Base-by-base conservation (phyloP, 2,888 invertebrate species). In the Lampropteryx suffumata region DNA sequence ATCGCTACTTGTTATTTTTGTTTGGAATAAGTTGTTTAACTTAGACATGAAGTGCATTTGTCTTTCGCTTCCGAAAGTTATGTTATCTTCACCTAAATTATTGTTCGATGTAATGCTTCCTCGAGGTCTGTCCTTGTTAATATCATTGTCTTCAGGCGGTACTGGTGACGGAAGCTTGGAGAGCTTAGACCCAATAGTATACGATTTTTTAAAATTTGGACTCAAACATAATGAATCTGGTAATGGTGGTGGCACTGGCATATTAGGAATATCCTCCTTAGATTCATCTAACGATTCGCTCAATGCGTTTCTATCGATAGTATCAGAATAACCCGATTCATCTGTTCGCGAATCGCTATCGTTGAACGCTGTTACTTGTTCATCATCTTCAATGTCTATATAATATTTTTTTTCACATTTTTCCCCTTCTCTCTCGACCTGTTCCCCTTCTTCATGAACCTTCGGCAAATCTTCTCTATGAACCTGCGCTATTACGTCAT, bases 401-500 rank as follows among this genome's bases (percentile, higher is more conserved):
- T n/a, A n/a, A n/a, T n/a, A n/a, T 12, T 32, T 13, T 29, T 65
- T 75, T 59, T 87, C 85, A 46, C 11, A 6, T 3, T 34, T 33
- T 4, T 85, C 85, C 63, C 85, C 85, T 63, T 87, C 87, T 14
- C 10, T 33, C 0, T 74, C 74, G 14, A 57, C 58, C 63, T 66
- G 76, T 61, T 88, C 85, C 48, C 85, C 85, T 64, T 85, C 85
- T 63, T 88, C 87, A 8, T 67, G 74, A 3, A 89, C 68, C 67
- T 69, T 87, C 0, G 85, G 80, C 46, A 89, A 75, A 76, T 92
- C 91, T 71, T 92, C 92, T 72, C 91, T 85, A 63, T 92, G 92
- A 9, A 92, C 91, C 77, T 91, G 89, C 50, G 87, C 92, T 64
- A 92, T 83, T 14, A 92, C 92, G 76, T 91, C 91, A 71, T 92